Conservation (phyloP, 2,113 vertebrate genomes). For the Nanorana parkeri region DNA sequence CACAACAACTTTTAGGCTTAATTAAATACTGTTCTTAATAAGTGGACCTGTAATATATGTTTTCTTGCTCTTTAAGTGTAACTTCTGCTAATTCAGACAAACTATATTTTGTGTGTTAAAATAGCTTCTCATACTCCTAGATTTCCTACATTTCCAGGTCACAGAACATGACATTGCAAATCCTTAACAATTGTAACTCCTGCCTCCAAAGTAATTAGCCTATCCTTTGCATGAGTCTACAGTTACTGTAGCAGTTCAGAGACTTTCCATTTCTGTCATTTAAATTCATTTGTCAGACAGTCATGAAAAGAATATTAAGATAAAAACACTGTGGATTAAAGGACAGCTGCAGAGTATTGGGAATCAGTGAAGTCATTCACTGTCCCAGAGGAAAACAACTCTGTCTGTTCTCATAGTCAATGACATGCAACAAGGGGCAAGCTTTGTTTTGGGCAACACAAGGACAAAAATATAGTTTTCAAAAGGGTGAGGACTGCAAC, state of each 20-base stretch:
- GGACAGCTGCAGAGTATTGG: constrained; percentile 34
- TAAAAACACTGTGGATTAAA: constrained; percentile 44
- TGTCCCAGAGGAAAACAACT: constrained; percentile 5
- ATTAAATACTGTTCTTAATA: no score
- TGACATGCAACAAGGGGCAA: constrained; percentile 24
- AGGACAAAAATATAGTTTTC: constrained; percentile 51
- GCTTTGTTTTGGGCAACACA: constrained; percentile 57
- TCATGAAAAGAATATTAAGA: constrained; percentile 13
- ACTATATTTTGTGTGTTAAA: no score
- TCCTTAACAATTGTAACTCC: constrained; percentile 24
- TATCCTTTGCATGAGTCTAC: constrained; percentile 44
- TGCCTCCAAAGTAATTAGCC: constrained; percentile 42
- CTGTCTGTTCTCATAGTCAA: constrained; percentile 39
- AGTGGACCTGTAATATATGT: no score
- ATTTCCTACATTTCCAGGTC: constrained; percentile 11
- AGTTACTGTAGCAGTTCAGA: constrained; percentile 44
- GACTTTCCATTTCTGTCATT: constrained; percentile 40
- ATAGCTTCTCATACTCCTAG: no score
- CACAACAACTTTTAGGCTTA: no score
- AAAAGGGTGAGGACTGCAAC: constrained; percentile 57
- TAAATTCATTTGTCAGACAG: constrained; percentile 39
- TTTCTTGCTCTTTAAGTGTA: no score
- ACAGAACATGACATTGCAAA: constrained; percentile 45
- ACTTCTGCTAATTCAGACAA: no score
- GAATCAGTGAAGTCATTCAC: constrained; percentile 22